Conservation (phyloP, 2,113 vertebrate species). For the Thunnus maccoyii region DNA sequence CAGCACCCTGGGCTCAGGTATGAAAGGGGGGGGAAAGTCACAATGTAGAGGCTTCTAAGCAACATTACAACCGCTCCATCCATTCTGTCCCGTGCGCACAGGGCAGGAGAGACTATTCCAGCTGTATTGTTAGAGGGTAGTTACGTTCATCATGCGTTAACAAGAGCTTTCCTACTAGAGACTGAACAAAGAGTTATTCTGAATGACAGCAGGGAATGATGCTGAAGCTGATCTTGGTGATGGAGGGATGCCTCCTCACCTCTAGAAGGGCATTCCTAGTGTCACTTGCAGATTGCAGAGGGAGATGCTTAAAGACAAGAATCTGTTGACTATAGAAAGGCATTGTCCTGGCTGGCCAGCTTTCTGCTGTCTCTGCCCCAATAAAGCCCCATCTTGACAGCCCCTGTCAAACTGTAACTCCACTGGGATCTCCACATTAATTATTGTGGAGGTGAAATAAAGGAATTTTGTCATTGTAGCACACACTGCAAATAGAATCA, state of each 20-base stretch:
- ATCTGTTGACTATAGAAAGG: not conserved
- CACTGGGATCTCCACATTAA: slow-evolving; percentile 34
- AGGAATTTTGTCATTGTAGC: not conserved
- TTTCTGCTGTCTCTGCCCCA: slow-evolving; percentile 3
- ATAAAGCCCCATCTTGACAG: slow-evolving; percentile 48
- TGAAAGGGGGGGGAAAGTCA: slow-evolving; percentile 51
- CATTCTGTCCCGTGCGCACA: not conserved
- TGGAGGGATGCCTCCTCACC: slow-evolving; percentile 10
- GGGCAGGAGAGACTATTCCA: not conserved
- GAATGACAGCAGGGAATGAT: not conserved
- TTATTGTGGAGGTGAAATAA: slow-evolving; percentile 13
- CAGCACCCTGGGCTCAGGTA: slow-evolving; percentile 93
- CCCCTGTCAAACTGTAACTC: slow-evolving; percentile 15
- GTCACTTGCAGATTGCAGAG: no score
- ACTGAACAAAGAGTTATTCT: slow-evolving; percentile 39
- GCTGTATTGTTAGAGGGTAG: not conserved
- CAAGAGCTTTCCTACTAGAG: not conserved
- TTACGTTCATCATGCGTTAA: not conserved
- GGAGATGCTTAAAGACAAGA: not conserved
- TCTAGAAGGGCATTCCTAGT: not conserved
- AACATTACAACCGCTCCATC: not conserved
- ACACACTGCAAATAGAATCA: not conserved
- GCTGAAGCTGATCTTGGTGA: slow-evolving; percentile 1
- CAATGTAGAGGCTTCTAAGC: not conserved
- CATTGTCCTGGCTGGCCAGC: not conserved